Evolutionary conservation across 2,797 vertebrate species (phyloP), one percentile per base, ranked within the genome.

Genomic region (Poeciliopsis gracilis): DNA sequence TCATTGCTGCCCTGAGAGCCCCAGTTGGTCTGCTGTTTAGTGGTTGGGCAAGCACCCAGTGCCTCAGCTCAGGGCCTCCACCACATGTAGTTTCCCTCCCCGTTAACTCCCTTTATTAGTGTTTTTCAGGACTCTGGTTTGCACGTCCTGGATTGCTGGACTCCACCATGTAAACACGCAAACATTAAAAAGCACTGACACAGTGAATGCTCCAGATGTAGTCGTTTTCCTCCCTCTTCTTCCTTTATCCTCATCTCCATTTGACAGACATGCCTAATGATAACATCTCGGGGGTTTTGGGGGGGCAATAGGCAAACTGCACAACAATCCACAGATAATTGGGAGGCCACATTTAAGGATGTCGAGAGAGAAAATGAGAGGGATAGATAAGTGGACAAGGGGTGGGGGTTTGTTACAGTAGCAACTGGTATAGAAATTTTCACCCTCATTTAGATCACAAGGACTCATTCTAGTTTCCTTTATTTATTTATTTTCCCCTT

Each of bases 241-340:
- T 77, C 72, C 75, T 77, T 43, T 69, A 45, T 45, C 79, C 72
- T 92, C 88, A 91, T 93, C 83, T 89, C 80, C 87, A 82, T 87
- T 92, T 95, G 94, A 95, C 92, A 78, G 94, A 94, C 94, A 82
- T 76, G 82, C 85, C 93, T 95, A 95, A 95, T 93, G 93, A 94
- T 87, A 93, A 89, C 88, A 88, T 91, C 89, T 87, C 82, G 89
- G 85, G 82, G 80, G 72, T 74, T 66, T 81, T 81, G 79, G 74
- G 82, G 74, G 75, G 67, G 84, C 4, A 10, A 79, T 69, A 74
- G 71, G 84, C 84, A 91, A 91, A 93, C 90, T 87, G 81, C 81
- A 86, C 86, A 92, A 92, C 92, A 93, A 93, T 92, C 93, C 86
- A 15, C 84, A 87, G 85, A 93, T 95, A 95, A 95, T 94, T 95